Conservation (phyloP, 2,113 vertebrate genomes). For the Prunella fulvescens region DNA sequence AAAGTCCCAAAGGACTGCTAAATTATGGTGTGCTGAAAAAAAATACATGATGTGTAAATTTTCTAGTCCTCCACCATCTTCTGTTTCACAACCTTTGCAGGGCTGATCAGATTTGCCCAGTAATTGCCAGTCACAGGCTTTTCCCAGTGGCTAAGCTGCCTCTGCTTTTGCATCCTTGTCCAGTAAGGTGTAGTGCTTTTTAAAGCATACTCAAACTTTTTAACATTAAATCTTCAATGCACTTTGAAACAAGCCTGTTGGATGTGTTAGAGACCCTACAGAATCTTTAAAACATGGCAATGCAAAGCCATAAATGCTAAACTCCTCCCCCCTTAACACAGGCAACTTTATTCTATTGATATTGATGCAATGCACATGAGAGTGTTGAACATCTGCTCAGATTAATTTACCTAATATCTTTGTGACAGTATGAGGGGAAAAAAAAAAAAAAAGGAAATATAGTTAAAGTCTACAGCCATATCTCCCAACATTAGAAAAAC, state of each 20-base stretch:
- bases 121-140: not conserved
- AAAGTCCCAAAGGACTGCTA: not conserved
- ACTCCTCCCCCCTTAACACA: not conserved
- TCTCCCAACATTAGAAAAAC: not conserved
- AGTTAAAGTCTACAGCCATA: not conserved
- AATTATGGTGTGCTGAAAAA: not conserved
- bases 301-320: not conserved
- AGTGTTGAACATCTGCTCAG: not conserved
- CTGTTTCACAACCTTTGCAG: not conserved
- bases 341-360: not conserved
- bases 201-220: not conserved
- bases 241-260: not conserved
- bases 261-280: not conserved
- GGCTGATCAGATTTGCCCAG: not conserved
- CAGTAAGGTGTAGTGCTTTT: not conserved
- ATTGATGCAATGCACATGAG: not conserved
- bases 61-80: not conserved
- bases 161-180: not conserved
- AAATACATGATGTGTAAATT: not conserved
- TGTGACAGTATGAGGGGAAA: not conserved
- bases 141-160: not conserved
- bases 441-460: not conserved
- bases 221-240: not conserved
- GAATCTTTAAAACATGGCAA: not conserved
- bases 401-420: not conserved